These are phyloP conservation scores for Amphiprion ocellaris DNA, from an alignment of 2,113 vertebrate species.

Conservation along the genomic window DNA sequence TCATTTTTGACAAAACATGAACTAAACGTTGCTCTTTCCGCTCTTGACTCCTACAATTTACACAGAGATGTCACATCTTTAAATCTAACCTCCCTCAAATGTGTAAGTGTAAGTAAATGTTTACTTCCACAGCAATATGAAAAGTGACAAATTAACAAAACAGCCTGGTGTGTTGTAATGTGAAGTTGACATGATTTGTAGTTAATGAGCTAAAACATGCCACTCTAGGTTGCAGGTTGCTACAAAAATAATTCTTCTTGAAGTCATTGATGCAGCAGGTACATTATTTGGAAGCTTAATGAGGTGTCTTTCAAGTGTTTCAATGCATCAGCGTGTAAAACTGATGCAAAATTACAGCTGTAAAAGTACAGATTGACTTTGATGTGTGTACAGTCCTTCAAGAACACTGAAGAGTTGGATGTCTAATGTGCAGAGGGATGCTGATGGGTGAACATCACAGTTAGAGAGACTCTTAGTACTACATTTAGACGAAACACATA, in stretches of 20 bases:
- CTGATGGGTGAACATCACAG: background rate
- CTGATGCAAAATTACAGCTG: no score
- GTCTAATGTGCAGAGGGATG: conserved; percentile 5
- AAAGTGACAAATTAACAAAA: no score
- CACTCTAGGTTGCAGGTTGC: no score
- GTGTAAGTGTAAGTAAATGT: no score
- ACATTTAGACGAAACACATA: conserved; percentile 5
- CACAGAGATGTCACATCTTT: background rate
- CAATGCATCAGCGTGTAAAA: background rate
- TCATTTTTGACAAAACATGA: background rate
- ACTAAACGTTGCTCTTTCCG: background rate
- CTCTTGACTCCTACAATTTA: background rate
- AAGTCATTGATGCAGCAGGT: background rate
- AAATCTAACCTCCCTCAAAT: background rate
- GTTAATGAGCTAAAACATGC: no score
- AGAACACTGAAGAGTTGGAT: background rate
- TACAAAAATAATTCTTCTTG: background rate
- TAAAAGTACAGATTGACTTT: background rate
- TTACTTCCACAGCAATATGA: background rate
- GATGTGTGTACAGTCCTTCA: no score
- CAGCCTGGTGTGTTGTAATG: no score
- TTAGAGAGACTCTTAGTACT: background rate
- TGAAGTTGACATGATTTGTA: no score
- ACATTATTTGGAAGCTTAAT: background rate
- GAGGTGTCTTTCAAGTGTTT: background rate